Base-by-base conservation (phyloP, 2,113 vertebrate genomes). In the Sialia sialis region DNA sequence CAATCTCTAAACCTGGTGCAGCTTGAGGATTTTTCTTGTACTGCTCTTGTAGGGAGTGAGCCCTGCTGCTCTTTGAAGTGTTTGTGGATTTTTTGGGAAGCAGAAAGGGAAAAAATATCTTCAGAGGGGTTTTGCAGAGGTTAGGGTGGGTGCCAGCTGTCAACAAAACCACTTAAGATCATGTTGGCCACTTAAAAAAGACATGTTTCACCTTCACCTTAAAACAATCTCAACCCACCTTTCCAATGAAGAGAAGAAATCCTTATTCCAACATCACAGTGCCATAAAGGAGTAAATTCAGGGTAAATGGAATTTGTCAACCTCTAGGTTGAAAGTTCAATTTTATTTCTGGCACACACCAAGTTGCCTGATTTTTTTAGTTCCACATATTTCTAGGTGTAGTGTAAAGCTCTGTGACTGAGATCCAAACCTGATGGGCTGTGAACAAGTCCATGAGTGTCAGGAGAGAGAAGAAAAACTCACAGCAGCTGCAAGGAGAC, bases 301-400 rank as follows among this genome's bases (percentile, higher is more conserved):
- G 48, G 4, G 3, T 75, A 84, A 81, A 5, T 56, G 25, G 52
- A 75, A 72, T 68, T 95, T 82, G 25, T 89, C 69, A 89, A 3
- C 25, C 9, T 92, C 43, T 54, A 54, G 26, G 32, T 41, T 94
- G 76, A 95, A 92, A 92, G 87, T 70, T 95, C 68, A 29, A 7
- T 88, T 93, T 32, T 75, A 13, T 87, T 73, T 70, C 68, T 90
- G 76, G 54, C 54, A 77, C 52, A 41, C 4, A 1, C 11, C 34
- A 60, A 39, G 19, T 82, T 78, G 19, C 11, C 39, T 34, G 16
- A 26, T 9, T 39, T 77, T 85, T 90, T 66, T 62, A 49, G 63
- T 91, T 63, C 69, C 66, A 64, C 36, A 68, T 95, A 82, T 91
- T 95, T 89, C 62, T 79, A 89, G 34, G 52, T 84, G 77, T 46